Evolutionary conservation across 2,113 vertebrate species (phyloP).

Genomic region (Carlito syrichta): DNA sequence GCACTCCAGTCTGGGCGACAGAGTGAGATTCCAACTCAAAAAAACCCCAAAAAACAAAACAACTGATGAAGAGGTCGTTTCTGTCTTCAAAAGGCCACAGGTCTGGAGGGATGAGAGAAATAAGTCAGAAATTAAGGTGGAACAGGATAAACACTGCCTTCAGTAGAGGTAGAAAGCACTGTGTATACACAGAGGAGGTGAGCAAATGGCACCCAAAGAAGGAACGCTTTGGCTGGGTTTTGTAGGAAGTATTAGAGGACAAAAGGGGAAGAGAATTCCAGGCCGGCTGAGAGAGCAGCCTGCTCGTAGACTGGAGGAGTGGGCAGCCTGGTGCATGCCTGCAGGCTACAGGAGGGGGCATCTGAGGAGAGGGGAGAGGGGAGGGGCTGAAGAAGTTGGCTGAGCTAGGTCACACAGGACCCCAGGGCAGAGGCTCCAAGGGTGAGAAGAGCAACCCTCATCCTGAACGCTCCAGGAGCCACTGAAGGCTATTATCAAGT

Average conservation of each 20-base stretch:
- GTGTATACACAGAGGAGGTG: background rate
- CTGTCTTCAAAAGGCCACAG: background rate
- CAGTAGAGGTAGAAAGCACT: background rate
- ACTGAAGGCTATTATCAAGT: background rate
- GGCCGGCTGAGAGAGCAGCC: background rate
- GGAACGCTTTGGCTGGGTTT: background rate
- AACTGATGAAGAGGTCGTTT: background rate
- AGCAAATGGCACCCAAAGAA: background rate
- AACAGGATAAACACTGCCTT: background rate
- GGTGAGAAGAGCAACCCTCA: background rate
- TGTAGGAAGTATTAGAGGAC: background rate
- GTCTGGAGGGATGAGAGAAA: background rate
- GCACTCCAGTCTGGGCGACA: no score
- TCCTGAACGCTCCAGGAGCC: background rate
- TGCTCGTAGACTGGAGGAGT: rapidly evolving
- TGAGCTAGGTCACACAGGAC: background rate
- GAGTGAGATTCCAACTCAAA: no score
- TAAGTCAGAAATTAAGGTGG: background rate
- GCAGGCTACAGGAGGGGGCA: background rate
- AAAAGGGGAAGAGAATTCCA: background rate
- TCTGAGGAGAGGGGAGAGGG: background rate
- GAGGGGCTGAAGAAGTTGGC: background rate
- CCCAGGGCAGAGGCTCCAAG: background rate
- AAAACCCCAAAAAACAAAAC: no score
- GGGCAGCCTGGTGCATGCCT: background rate